phyloP scores from a whole-genome alignment of 1,140 invertebrate genomes.

The Brachionus calyciflorus region DNA sequence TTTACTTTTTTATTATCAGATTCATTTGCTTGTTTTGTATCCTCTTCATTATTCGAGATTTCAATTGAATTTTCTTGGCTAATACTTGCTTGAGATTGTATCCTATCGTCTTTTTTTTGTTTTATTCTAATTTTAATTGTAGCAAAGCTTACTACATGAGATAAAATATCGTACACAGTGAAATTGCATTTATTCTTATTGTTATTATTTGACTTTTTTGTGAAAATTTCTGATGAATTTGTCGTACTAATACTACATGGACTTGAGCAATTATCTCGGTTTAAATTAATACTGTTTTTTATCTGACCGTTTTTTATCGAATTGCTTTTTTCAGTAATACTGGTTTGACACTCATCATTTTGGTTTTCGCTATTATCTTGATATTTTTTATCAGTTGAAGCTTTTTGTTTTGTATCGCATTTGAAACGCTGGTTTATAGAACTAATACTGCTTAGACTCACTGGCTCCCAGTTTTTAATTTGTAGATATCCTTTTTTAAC shows the following conservation, averaged over 20 bases:
- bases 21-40: neutral
- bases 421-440: slow-evolving; percentile 31
- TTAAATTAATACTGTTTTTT: neutral
- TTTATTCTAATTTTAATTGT: slow-evolving; percentile 14
- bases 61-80: no score
- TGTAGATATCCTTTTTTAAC: slow-evolving; percentile 18
- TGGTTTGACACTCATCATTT: neutral
- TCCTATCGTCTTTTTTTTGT: neutral
- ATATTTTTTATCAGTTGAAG: neutral
- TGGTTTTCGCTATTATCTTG: neutral
- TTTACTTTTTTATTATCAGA: neutral
- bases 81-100: neutral
- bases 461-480: slow-evolving; percentile 42
- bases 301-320: neutral
- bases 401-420: neutral
- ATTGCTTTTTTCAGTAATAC: neutral
- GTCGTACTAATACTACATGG: neutral
- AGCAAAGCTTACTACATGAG: slow-evolving; percentile 39
- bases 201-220: neutral
- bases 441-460: slow-evolving; percentile 21
- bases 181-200: neutral
- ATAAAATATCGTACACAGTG: slow-evolving; percentile 35
- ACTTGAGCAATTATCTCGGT: slow-evolving; percentile 6
- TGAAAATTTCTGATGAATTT: no score
- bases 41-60: neutral